Evolutionary conservation across 1,140 invertebrate species (phyloP).

Genomic region (Drosophila micromelanica): DNA sequence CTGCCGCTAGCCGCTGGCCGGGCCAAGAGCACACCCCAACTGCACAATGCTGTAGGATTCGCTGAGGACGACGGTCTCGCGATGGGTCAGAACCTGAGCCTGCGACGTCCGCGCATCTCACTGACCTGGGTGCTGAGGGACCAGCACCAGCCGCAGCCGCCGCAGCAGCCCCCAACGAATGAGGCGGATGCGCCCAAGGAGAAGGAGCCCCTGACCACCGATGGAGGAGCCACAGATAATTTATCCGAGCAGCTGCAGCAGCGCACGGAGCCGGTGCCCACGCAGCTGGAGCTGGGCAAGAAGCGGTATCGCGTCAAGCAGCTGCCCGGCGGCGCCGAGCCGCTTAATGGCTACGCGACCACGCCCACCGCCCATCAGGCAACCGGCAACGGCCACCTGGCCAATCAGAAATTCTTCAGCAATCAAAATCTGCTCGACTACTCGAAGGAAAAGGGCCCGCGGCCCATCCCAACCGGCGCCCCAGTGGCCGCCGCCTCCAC

Average conservation of each 20-base stretch:
- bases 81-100: constrained; percentile 86
- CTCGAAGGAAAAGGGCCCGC: constrained; percentile 49
- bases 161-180: constrained; percentile 60
- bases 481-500: constrained; percentile 70
- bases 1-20: constrained; percentile 58
- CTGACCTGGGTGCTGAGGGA: constrained; percentile 89
- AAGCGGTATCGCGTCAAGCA: constrained; percentile 77
- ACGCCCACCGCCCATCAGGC: constrained; percentile 74
- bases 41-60: constrained; percentile 60
- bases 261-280: constrained; percentile 62
- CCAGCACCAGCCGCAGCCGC: constrained; percentile 83
- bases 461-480: constrained; percentile 21
- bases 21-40: constrained; percentile 74
- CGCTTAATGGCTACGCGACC: constrained; percentile 78
- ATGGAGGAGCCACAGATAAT: constrained; percentile 2
- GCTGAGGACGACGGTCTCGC: constrained; percentile 39
- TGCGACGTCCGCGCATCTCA: constrained; percentile 88
- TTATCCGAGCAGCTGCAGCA: too few species aligned
- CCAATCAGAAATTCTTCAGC: constrained; percentile 79
- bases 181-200: constrained; percentile 43
- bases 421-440: constrained; percentile 81
- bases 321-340: constrained; percentile 60
- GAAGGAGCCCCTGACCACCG: constrained; percentile 31
- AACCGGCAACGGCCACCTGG: constrained; percentile 56
- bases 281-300: constrained; percentile 69